Base-by-base conservation (phyloP, 2,888 invertebrate species). In the Venustoraphidia nigricollis region DNA sequence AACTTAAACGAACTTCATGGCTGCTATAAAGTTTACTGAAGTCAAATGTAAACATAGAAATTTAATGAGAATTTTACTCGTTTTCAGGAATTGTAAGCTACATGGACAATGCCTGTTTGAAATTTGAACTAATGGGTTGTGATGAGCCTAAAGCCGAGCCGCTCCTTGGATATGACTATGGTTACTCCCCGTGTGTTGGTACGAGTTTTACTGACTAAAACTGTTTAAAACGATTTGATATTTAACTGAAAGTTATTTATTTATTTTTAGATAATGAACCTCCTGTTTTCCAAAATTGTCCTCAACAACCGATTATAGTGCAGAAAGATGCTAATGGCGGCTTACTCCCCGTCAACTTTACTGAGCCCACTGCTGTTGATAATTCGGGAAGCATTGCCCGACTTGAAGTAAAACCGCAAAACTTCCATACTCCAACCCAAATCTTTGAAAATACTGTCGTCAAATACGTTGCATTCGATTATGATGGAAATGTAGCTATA, bases 401-500 rank as follows among this genome's bases (percentile, higher is more conserved):
- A 57, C 73, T 92, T 52, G 93, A 94, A 72, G 84, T 95, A 0
- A 90, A 90, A 55, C 95, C 95, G 0, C 83, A 85, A 56, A 90
- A 87, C 57, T 95, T 95, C 67, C 83, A 77, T 60, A 91, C 91
- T 1, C 93, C 93, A 0, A 76, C 89, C 54, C 79, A 83, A 62
- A 79, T 92, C 10, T 92, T 94, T 66, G 82, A 90, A 61, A 92
- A 94, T 54, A 89, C 88, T 60, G 87, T 91, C 34, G 90, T 95
- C 0, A 86, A 91, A 69, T 97, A 95, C 60, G 86, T 94, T 1
- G 97, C 96, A 3, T 96, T 91, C 60, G 97, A 97, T 69, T 92
- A 90, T 59, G 95, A 95, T 61, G 95, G 95, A 55, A 97, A 97
- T 62, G 93, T 93, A 10, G 97, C 95, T 10, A 92, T 93, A 62